Conservation (phyloP, 2,888 invertebrate genomes). For the Tinea semifulvella region DNA sequence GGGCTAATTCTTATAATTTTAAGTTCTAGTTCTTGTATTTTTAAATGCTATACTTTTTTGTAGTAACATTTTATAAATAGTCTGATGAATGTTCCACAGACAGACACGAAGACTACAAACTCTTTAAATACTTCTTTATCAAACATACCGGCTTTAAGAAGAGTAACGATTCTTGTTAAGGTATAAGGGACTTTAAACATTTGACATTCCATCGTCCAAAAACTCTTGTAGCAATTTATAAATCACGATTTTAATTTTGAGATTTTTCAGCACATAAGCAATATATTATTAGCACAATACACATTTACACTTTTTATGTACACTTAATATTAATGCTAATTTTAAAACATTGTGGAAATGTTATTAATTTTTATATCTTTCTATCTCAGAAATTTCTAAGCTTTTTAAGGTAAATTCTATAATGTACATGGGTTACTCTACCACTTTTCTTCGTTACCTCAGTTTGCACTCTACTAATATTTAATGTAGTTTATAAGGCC, state of each 20-base stretch:
- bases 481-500: too few species aligned
- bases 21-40: too few species aligned
- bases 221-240: neutral
- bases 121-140: conserved; percentile 21
- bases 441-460: neutral
- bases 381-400: neutral
- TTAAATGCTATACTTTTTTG: too few species aligned
- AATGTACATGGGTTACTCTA: neutral
- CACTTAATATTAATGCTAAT: conserved; percentile 1
- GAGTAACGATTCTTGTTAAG: conserved; percentile 43
- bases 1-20: too few species aligned
- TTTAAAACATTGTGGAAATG: conserved; percentile 22
- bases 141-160: conserved; percentile 32
- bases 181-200: conserved; percentile 26
- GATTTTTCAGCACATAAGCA: too few species aligned
- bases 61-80: neutral
- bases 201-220: neutral
- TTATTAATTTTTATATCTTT: neutral
- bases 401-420: neutral
- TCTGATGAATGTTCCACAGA: conserved; percentile 36
- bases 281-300: neutral
- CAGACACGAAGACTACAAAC: conserved; percentile 26
- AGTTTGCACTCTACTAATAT: neutral
- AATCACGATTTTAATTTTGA: neutral
- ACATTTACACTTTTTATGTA: neutral